Conservation (phyloP, 2,113 vertebrate genomes). For the Xenopus tropicalis region UCB_Xtro_10.0 CM004449.2:42985001-42985500, state of each 20-base stretch:
- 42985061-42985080: slow-evolving; percentile 29
- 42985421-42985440: no score
- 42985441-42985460: no score
- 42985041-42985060: slow-evolving; percentile 20
- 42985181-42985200: slow-evolving; percentile 17
- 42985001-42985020: neutral
- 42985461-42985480: no score
- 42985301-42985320: slow-evolving; percentile 27
- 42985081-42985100: slow-evolving; percentile 38
- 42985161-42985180: slow-evolving; percentile 30
- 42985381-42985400: no score
- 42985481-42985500: no score
- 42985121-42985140: slow-evolving; percentile 37
- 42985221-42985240: slow-evolving; percentile 33
- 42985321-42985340: slow-evolving; percentile 24
- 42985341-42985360: neutral
- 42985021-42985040: slow-evolving; percentile 10
- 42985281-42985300: slow-evolving; percentile 37
- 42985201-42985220: slow-evolving; percentile 33
- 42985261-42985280: slow-evolving; percentile 32
- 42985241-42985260: slow-evolving; percentile 28
- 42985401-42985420: no score
- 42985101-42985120: slow-evolving; percentile 36
- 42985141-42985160: slow-evolving; percentile 35
- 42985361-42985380: neutral